phyloP scores from a whole-genome alignment of 2,888 invertebrate genomes.

The Adelognathus sp. region DNA sequence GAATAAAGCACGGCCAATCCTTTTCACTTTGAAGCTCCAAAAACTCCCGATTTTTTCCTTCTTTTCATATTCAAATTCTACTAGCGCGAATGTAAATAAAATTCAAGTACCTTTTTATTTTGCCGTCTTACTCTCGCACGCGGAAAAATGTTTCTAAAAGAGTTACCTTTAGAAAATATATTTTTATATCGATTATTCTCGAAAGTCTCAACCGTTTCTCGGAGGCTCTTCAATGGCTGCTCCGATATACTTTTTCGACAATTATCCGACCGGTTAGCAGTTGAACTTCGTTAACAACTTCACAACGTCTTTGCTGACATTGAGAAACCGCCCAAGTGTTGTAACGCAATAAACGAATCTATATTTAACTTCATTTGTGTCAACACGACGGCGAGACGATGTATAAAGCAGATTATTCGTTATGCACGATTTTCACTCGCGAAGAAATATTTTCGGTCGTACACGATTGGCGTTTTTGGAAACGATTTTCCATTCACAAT shows the following conservation, averaged over 20 bases:
- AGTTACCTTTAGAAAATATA: too few species aligned
- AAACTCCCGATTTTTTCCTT: too few species aligned
- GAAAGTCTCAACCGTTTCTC: too few species aligned
- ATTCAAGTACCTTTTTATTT: too few species aligned
- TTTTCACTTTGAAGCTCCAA: too few species aligned
- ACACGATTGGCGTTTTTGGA: background rate
- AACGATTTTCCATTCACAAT: too few species aligned
- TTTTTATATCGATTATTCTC: background rate
- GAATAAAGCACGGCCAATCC: background rate
- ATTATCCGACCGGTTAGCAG: background rate
- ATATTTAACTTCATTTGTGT: constrained; percentile 3
- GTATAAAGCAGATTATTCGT: background rate
- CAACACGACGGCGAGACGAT: background rate
- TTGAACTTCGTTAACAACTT: background rate
- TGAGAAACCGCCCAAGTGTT: background rate
- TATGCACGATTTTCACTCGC: background rate
- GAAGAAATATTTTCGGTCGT: background rate
- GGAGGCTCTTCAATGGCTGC: too few species aligned
- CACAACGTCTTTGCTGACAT: background rate
- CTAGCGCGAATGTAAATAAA: too few species aligned
- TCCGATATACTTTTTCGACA: background rate
- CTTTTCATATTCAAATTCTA: too few species aligned
- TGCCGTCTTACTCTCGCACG: too few species aligned
- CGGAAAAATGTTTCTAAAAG: too few species aligned
- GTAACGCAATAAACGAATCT: background rate